Conservation (phyloP, 53 echinoderm and acorn worm species). For the Temnopleurus reevesii region DNA sequence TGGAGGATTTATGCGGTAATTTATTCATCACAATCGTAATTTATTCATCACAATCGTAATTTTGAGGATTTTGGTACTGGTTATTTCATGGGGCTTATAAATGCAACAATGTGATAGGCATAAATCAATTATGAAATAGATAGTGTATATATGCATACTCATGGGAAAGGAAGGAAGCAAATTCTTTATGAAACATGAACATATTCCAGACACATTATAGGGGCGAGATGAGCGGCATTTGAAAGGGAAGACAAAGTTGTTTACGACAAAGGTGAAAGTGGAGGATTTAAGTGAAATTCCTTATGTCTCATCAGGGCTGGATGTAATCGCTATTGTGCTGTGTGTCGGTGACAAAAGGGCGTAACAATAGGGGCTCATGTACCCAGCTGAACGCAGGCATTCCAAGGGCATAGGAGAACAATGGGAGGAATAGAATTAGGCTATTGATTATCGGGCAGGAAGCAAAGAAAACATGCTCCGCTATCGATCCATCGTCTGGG, state of each 20-base stretch:
- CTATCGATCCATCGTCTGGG: slow-evolving; percentile 51
- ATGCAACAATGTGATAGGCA: too few relatives aligned
- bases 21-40: too few relatives aligned
- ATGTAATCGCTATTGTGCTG: slow-evolving; percentile 39
- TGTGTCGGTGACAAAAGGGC: slow-evolving; percentile 10
- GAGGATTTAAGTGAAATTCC: neutral
- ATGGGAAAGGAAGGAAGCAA: neutral
- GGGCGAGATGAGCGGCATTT: neutral
- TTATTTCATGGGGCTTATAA: too few relatives aligned
- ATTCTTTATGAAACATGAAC: neutral
- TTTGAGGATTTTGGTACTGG: too few relatives aligned
- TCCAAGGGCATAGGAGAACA: slow-evolving; percentile 16
- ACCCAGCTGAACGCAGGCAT: slow-evolving; percentile 5
- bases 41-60: too few relatives aligned
- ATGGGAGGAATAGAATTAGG: slow-evolving; percentile 40
- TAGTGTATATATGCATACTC: neutral
- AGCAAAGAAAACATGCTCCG: slow-evolving; percentile 49
- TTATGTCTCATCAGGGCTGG: slow-evolving; percentile 29
- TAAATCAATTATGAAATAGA: neutral
- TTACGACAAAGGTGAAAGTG: neutral
- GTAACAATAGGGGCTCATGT: slow-evolving; percentile 44
- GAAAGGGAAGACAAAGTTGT: slow-evolving; percentile 41
- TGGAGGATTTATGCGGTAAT: too few relatives aligned
- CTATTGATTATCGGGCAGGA: slow-evolving; percentile 52
- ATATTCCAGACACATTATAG: neutral